Percentiles rank a stretch among this genome's conserved stretches.
Evolutionary conservation across 2,888 invertebrate genomes (phyloP).

Genomic region (Zele albiditarsus): DNA sequence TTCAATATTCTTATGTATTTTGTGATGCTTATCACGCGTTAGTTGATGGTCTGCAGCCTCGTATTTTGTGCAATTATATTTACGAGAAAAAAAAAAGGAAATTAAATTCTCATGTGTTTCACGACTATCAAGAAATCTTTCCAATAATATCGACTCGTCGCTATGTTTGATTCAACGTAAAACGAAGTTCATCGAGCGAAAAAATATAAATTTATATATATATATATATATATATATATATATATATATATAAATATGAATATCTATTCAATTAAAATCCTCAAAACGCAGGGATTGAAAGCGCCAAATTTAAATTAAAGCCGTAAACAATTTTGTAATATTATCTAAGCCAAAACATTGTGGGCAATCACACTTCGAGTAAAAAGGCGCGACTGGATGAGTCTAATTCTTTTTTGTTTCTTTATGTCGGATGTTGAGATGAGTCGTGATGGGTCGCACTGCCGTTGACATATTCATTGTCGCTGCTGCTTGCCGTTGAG

Average conservation of each 20-base stretch:
- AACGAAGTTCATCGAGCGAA: slow-evolving; percentile 21
- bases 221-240: slow-evolving; percentile 6
- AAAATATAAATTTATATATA: neutral
- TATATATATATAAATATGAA: neutral
- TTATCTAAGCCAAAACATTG: neutral
- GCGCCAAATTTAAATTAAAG: neutral
- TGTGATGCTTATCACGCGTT: slow-evolving; percentile 58
- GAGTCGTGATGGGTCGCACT: slow-evolving; percentile 56
- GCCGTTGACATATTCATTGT: slow-evolving; percentile 58
- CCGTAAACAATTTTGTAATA: neutral
- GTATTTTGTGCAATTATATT: slow-evolving; percentile 54
- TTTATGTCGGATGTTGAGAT: slow-evolving; percentile 60
- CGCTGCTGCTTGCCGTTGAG: slow-evolving; percentile 73
- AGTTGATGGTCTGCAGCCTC: slow-evolving; percentile 69
- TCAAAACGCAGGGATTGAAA: neutral
- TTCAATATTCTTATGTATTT: slow-evolving; percentile 31
- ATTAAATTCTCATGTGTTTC: slow-evolving; percentile 35
- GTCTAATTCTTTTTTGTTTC: neutral
- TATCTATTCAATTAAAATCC: neutral
- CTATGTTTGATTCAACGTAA: neutral
- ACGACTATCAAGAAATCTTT: slow-evolving; percentile 34
- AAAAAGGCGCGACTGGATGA: slow-evolving; percentile 24
- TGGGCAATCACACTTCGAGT: slow-evolving; percentile 6
- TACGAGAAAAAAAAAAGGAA: slow-evolving; percentile 22
- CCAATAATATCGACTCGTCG: slow-evolving; percentile 14